Evolutionary conservation across 2,797 vertebrate genomes (phyloP).

Genomic region (Enteromius trimaculatus): DNA sequence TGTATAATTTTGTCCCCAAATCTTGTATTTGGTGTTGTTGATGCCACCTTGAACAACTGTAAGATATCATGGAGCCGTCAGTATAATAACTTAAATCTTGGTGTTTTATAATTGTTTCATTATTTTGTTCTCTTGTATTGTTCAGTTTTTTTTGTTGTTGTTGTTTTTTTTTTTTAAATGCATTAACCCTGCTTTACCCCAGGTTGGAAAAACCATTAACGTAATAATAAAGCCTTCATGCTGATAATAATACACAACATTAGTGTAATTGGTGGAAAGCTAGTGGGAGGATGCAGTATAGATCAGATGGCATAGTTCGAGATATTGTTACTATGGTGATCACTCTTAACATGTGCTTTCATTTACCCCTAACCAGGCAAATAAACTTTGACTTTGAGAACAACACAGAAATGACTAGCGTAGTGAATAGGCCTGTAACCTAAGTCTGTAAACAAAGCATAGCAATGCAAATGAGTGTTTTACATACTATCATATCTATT

Average conservation of each 20-base stretch:
- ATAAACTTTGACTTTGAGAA: background rate
- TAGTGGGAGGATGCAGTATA: conserved; percentile 28
- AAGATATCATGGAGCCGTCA: conserved; percentile 3
- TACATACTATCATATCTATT: too few species aligned
- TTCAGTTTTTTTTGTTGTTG: conserved; percentile 24
- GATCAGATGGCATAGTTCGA: conserved; percentile 19
- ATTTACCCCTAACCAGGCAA: background rate
- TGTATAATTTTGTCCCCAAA: conserved; percentile 7
- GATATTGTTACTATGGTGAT: conserved; percentile 33
- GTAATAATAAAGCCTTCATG: background rate
- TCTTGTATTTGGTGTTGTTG: background rate
- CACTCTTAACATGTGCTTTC: conserved; percentile 12
- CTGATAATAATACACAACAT: background rate
- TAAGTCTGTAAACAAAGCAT: background rate
- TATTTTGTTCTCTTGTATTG: conserved; percentile 55
- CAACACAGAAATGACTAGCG: background rate
- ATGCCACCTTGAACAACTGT: background rate
- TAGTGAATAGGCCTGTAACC: background rate
- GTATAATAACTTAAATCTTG: conserved; percentile 30
- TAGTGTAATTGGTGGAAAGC: conserved; percentile 21
- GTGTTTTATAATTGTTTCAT: conserved; percentile 55
- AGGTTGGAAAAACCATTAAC: background rate
- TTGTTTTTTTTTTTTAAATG: too few species aligned
- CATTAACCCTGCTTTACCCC: background rate
- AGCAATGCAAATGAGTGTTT: background rate